phyloP scores from a whole-genome alignment of 92 coral and sea anemone genomes.

The Porites cylindrica region DNA sequence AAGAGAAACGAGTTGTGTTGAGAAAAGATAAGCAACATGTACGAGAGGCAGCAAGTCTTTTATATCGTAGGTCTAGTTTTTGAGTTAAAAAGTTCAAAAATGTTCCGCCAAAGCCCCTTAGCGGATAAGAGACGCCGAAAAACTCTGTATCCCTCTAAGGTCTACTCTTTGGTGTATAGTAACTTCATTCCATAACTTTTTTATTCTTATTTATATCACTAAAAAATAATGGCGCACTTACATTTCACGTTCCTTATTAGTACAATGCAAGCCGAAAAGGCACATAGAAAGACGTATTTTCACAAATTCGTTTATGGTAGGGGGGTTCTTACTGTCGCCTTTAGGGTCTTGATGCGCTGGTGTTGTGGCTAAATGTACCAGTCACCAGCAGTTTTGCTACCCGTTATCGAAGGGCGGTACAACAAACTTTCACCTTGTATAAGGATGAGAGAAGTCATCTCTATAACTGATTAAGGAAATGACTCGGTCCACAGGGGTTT shows the following conservation, averaged over 20 bases:
- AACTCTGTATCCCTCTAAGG: background rate
- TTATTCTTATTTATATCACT: background rate
- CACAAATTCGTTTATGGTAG: background rate
- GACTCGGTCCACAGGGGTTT: background rate
- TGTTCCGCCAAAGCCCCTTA: constrained; percentile 5
- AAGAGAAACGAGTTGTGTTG: background rate
- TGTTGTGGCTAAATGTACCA: background rate
- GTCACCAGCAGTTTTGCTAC: constrained; percentile 13
- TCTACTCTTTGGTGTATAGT: constrained; percentile 6
- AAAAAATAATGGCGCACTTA: constrained; percentile 2
- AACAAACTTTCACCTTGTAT: constrained; percentile 13
- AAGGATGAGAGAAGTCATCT: constrained; percentile 11
- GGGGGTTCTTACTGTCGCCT: background rate
- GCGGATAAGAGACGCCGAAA: constrained; percentile 3
- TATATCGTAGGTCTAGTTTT: background rate
- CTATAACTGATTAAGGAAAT: constrained; percentile 13
- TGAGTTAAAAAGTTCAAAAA: constrained; percentile 3
- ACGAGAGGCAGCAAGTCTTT: constrained; percentile 3
- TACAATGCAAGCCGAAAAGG: too few species aligned
- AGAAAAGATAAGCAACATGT: constrained; percentile 9
- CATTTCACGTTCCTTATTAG: constrained; percentile 1
- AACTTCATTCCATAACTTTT: constrained; percentile 2
- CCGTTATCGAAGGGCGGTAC: background rate
- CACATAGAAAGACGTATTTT: too few species aligned
- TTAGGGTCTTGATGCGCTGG: constrained; percentile 8